Conservation (phyloP, 2,888 invertebrate genomes). For the Fragum sueziense region DNA sequence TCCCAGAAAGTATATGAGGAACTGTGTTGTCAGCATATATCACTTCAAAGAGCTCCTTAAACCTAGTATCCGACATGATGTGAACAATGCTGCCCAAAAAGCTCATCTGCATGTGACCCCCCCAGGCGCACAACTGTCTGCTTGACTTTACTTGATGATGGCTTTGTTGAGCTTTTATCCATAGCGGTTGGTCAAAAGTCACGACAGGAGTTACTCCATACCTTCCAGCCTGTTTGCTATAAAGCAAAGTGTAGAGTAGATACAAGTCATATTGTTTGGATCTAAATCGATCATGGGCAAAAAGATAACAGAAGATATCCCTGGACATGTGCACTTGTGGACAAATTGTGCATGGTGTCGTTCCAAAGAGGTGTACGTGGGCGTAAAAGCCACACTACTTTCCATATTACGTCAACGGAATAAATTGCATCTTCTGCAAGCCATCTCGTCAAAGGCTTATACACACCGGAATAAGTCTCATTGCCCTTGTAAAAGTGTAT, state of each 20-base stretch:
- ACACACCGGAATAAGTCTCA: not conserved
- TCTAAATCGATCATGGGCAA: slow-evolving; percentile 33
- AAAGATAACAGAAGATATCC: slow-evolving; percentile 13
- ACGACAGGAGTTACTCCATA: slow-evolving; percentile 38
- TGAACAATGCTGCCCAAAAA: slow-evolving; percentile 64
- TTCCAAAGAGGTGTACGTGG: slow-evolving; percentile 1
- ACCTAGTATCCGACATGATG: slow-evolving; percentile 37
- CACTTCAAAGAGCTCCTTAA: slow-evolving; percentile 34
- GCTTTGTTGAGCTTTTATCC: slow-evolving; percentile 47
- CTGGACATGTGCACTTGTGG: slow-evolving; percentile 7
- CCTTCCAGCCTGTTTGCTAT: slow-evolving; percentile 30
- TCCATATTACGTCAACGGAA: slow-evolving; percentile 16
- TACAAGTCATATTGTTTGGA: slow-evolving; percentile 48
- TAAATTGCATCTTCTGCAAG: slow-evolving; percentile 5
- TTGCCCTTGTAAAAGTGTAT: not conserved
- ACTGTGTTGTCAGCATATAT: slow-evolving; percentile 51
- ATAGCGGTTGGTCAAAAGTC: slow-evolving; percentile 68
- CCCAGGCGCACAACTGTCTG: slow-evolving; percentile 37
- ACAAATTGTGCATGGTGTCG: slow-evolving; percentile 24
- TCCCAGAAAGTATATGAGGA: slow-evolving; percentile 62
- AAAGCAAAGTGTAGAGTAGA: slow-evolving; percentile 48
- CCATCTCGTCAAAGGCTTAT: not conserved
- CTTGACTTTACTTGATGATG: not conserved
- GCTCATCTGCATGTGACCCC: slow-evolving; percentile 55
- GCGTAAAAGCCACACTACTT: slow-evolving; percentile 15